Conservation (phyloP, 1,140 invertebrate genomes). For the Proales similis region DNA sequence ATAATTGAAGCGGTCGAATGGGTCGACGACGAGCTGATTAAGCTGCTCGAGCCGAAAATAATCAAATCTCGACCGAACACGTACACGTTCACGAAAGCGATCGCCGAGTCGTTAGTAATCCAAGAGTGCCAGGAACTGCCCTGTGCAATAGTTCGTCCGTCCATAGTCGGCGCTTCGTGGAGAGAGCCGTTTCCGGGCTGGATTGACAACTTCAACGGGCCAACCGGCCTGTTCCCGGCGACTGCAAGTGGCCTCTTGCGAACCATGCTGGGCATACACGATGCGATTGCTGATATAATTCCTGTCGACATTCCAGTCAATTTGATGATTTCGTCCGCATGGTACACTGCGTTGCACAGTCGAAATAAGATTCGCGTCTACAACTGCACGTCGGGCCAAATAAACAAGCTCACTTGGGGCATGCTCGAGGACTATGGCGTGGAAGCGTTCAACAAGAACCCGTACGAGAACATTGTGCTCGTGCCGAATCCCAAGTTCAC, state of each 20-base stretch:
- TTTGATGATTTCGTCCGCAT: constrained; percentile 70
- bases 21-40: constrained; percentile 59
- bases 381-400: constrained; percentile 38
- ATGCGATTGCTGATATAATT: constrained; percentile 79
- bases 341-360: constrained; percentile 62
- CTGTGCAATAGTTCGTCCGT: constrained; percentile 71
- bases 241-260: constrained; percentile 73
- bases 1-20: constrained; percentile 73
- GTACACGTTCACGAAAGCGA: constrained; percentile 73
- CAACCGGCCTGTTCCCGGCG: constrained; percentile 44
- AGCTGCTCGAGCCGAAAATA: constrained; percentile 64
- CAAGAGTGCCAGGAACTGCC: constrained; percentile 66
- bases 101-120: constrained; percentile 65
- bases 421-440: constrained; percentile 23
- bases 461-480: constrained; percentile 45
- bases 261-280: constrained; percentile 66
- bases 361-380: constrained; percentile 42
- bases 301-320: constrained; percentile 88
- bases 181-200: constrained; percentile 69
- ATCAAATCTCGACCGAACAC: constrained; percentile 70
- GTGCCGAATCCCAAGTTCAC: constrained; percentile 50
- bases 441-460: constrained; percentile 47
- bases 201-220: constrained; percentile 52
- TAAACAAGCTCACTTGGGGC: constrained; percentile 40
- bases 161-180: constrained; percentile 80